phyloP scores from a whole-genome alignment of 2,113 vertebrate species.

The Strix aluco region DNA sequence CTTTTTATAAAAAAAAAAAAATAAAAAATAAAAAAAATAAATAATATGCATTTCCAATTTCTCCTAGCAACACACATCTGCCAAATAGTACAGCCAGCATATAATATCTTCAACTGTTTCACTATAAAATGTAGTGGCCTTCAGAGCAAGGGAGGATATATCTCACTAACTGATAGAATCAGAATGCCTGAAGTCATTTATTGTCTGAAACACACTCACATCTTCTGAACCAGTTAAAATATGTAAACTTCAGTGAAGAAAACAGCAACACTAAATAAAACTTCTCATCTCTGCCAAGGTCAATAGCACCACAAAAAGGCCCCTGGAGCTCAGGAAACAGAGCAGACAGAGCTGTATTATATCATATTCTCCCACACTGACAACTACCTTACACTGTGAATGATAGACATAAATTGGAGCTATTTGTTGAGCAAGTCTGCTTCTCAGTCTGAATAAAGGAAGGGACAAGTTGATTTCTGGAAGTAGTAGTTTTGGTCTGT shows the following conservation, averaged over 20 bases:
- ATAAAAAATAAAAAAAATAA: not conserved
- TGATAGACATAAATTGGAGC: conserved; percentile 43
- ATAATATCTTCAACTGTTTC: not conserved
- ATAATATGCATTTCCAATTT: not conserved
- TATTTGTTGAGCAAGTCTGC: conserved; percentile 37
- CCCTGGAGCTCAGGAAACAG: not conserved
- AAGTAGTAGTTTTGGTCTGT: not conserved
- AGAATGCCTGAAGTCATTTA: conserved; percentile 45
- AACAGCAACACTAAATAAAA: conserved; percentile 55
- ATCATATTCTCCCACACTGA: conserved; percentile 42
- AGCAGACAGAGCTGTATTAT: conserved; percentile 11
- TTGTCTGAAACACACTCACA: conserved; percentile 32
- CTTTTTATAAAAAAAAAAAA: not conserved
- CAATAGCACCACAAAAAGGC: conserved; percentile 7
- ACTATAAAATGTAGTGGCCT: not conserved
- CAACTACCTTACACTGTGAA: not conserved
- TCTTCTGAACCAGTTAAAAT: conserved; percentile 23
- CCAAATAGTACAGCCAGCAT: not conserved
- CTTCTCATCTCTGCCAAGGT: conserved; percentile 35
- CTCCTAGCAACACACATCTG: not conserved
- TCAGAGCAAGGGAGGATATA: not conserved
- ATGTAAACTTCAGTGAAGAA: conserved; percentile 55
- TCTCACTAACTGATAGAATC: conserved; percentile 44
- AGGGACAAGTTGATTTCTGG: conserved; percentile 3
- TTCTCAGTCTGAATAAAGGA: not conserved